Evolutionary conservation across 2,888 invertebrate genomes (phyloP), one percentile per base, ranked within the genome.

Genomic region (Choreutis nemorana): DNA sequence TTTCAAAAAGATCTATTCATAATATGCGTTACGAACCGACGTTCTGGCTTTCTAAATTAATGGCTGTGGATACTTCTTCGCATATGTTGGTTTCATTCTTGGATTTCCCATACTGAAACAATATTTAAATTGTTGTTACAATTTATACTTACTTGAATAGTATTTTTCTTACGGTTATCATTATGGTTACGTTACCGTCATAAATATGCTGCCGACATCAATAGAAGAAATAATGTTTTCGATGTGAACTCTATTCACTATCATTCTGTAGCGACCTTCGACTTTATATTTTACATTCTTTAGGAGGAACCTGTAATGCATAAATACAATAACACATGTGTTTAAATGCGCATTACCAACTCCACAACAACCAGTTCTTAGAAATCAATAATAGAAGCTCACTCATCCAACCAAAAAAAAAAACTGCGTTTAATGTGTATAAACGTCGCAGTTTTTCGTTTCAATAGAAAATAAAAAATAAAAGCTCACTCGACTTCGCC

Each of bases 401-500:
- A 26, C 9, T 26, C 14, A 10, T 26, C 14, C 14, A 8, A 24
- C 11, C 11, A 24, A 13, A 24, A 24, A 13, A 24, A 24, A 10
- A 23, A 23, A n/a, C 23, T 23, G 10, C 23, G 10, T 23, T 10
- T n/a, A 23, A 23, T 23, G 8, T 23, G 4, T n/a, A 24, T 24
- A 16, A 12, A 8, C 1, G 2, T 9, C 7, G 15, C 5, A 11
- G 11, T 27, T 11, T 15, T 10, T 27, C 4, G 13, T 14, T 26
- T 26, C 4, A n/a, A n/a, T 16, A 23, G 4, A 16, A 23, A 11
- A 23, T 22, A 9, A 29, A n/a, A 21, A 22, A 12, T 14, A 21
- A 10, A 16, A 12, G 45, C 67, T 62, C 44, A 70, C 72, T 67
- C 60, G 0, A 61, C 35, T 41, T 57, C 41, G 23, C 72, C 72